Evolutionary conservation across 2,113 vertebrate genomes (phyloP), one percentile per base, ranked within the genome.

Genomic region (Ammospiza caudacuta): DNA sequence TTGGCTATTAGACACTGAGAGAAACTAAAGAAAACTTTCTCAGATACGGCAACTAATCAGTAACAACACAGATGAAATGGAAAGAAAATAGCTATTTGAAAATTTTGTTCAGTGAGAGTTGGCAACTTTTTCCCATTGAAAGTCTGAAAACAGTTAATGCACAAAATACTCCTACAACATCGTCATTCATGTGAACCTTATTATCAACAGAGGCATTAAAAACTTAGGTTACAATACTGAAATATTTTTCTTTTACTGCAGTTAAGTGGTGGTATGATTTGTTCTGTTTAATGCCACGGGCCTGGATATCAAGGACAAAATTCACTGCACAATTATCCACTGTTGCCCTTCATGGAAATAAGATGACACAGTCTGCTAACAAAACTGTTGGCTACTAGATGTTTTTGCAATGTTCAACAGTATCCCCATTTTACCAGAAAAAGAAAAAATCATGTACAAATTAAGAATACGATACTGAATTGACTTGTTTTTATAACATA

Each of bases 21-120:
- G 37, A 91, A 95, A 91, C 59, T 61, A 51, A 90, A 81, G 83
- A 80, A 68, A 87, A 87, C 49, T 94, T 93, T 94, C 68, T 63
- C 67, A 66, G 49, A 90, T 77, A 74, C 59, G 83, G 51, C 61
- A 87, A 88, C 72, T 63, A 62, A 89, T 29, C 86, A 63, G 39
- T 41, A 94, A 58, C 14, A 55, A 58, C 12, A 43, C 37, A 87
- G 70, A 91, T 15, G 35, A 73, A 55, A 66, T 23, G 8, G 39
- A 83, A 89, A 82, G 31, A n/a, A 89, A 93, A 55, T 4, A 73
- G n/a, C 51, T 43, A 69, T 37, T 84, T 87, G 15, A 89, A 91
- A 66, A 73, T 64, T 41, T 52, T n/a, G 7, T 68, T 49, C 54
- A 59, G 51, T 47, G 39, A 89, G 23, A 87, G 22, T 0, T 91